Conservation (phyloP, 2,797 vertebrate species). For the Tarsius wallacei region DNA sequence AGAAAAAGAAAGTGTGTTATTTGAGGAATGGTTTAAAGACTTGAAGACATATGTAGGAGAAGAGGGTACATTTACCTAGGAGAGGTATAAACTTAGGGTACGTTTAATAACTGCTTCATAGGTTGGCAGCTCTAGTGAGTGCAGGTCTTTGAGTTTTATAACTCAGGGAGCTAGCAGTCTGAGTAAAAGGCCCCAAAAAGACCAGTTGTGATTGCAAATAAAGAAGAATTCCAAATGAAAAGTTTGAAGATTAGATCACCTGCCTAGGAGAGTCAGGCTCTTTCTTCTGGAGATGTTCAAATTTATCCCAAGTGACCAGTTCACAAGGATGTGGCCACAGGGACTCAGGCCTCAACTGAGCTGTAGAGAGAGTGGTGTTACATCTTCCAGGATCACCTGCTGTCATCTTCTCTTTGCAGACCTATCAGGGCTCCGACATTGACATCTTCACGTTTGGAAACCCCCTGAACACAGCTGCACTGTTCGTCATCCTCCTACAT, state of each 20-base stretch:
- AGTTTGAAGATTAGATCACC: not conserved
- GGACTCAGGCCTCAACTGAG: not conserved
- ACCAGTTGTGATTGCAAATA: conserved; percentile 6
- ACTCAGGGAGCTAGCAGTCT: not conserved
- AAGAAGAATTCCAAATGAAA: conserved; percentile 42
- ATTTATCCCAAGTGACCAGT: not conserved
- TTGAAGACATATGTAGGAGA: not conserved
- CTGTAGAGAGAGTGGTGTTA: not conserved
- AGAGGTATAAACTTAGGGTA: not conserved
- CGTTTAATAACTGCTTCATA: not conserved
- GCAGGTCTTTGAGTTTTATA: not conserved
- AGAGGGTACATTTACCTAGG: not conserved
- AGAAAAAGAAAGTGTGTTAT: not conserved
- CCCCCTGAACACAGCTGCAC: conserved; percentile 95
- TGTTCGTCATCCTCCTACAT: conserved; percentile 96
- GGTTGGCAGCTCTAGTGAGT: not conserved
- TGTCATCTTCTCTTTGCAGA: conserved; percentile 89
- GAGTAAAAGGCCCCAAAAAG: not conserved
- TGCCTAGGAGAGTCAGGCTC: not conserved
- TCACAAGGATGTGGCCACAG: not conserved
- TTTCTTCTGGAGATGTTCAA: not conserved
- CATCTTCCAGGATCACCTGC: not conserved
- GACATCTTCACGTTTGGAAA: conserved; percentile 95
- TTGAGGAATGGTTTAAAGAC: not conserved
- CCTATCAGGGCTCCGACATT: conserved; percentile 93